phyloP scores from a whole-genome alignment of 2,797 vertebrate species.

The Pantherophis alleghaniensis region DNA sequence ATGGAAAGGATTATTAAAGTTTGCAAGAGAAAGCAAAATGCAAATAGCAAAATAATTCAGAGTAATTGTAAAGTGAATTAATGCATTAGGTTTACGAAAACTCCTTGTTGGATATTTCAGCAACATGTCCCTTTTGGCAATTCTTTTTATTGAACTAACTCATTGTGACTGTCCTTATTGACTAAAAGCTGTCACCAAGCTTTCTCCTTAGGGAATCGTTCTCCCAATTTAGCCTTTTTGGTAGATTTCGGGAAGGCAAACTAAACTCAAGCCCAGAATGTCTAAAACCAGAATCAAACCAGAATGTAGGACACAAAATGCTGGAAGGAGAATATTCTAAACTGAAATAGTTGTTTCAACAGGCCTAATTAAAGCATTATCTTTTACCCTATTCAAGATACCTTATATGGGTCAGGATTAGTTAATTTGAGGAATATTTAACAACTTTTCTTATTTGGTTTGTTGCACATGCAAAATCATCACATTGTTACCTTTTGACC shows the following conservation, averaged over 20 bases:
- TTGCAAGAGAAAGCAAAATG: slow-evolving; percentile 7
- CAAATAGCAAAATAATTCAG: background rate
- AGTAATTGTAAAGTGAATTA: background rate
- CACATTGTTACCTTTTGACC: background rate
- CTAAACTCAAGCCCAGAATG: background rate
- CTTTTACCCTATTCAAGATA: background rate
- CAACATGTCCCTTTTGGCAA: slow-evolving; percentile 4
- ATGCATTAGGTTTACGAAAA: background rate
- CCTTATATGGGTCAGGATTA: background rate
- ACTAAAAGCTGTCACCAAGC: background rate
- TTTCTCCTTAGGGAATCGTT: background rate
- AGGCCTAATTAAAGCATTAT: background rate
- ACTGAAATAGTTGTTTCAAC: background rate
- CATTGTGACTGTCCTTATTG: background rate
- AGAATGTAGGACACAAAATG: background rate
- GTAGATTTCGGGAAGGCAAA: background rate
- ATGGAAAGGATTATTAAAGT: background rate
- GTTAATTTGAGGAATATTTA: background rate
- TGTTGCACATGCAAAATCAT: background rate
- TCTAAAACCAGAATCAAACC: background rate
- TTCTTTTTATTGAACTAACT: slow-evolving; percentile 11
- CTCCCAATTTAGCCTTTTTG: background rate
- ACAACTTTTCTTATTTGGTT: background rate
- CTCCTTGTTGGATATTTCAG: background rate
- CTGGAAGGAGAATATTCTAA: background rate